Evolutionary conservation across 2,113 vertebrate genomes (phyloP), one percentile per base, ranked within the genome.

Genomic region (Myodes glareolus): DNA sequence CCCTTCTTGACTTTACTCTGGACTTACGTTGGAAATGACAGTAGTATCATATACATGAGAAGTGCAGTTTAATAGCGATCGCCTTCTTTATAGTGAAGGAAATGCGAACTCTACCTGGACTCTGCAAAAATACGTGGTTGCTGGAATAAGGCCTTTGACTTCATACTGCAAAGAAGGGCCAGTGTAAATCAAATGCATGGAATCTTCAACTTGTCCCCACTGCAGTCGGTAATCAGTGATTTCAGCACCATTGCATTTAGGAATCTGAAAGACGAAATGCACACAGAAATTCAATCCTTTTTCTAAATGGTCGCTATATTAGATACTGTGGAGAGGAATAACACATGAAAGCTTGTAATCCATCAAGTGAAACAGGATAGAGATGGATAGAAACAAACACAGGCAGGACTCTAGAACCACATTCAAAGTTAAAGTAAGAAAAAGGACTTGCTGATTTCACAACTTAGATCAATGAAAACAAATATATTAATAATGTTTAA

Each of bases 51-150:
- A 31, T 61, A 63, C 90, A 58, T 96, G 42, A 7, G 63, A 42
- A 42, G 13, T n/a, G 25, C 68, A 94, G n/a, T 31, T 85, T 88
- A 91, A 50, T 39, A 94, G n/a, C 5, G 55, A 0, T 85, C 78
- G 33, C 65, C 39, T 55, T 55, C 55, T 55, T 17, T 52, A 92
- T 25, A 81, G 50, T 63, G 67, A 63, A 92, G 50, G 61, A 90
- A 92, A 61, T 45, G 36, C 72, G 70, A 90, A 39, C 21, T 67
- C 33, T 98, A 99, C 99, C 99, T 99, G 99, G 63, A 99, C 98
- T 97, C 98, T 98, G 98, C 99, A 99, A 75, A 98, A 99, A 82
- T 99, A 99, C 0, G 98, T 98, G 72, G 99, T 99, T 67, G 98
- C 99, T 47, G 99, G 99, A 27, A 97, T 97, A 75, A 99, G 98